Base-by-base conservation (phyloP, 2,888 invertebrate genomes). In the Itoplectis maculator region DNA sequence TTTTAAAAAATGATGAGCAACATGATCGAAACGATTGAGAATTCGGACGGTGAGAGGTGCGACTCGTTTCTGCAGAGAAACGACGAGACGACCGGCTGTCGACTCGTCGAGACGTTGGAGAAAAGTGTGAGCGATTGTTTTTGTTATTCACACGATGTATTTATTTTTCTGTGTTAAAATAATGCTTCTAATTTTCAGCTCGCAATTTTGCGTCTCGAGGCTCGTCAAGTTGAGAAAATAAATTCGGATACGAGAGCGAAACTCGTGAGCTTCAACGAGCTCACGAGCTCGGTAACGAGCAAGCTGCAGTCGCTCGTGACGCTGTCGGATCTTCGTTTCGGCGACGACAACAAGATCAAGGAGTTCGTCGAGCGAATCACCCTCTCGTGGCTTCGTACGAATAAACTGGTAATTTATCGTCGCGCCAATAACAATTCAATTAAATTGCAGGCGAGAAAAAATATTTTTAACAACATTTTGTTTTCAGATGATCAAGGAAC, bases 241-340 rank as follows among this genome's bases (percentile, higher is more conserved):
- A 75, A 78, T 56, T 66, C 85, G 1, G 87, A 90, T 68, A 83
- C 90, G 63, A 87, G 88, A 49, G 75, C 73, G 15, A 89, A 88
- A 68, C 83, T 89, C 51, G 76, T 82, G 11, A 76, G 78, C 49
- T 91, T 88, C 59, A 85, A 84, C 68, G 83, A 86, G 51, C 49
- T 87, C 18, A 88, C 86, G 13, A 83, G 79, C 37, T 70, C 77
- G 18, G 78, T 90, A 2, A 72, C 83, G 47, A 84, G 80, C 59
- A 91, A 90, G 78, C 86, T 91, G 23, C 82, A 88, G 20, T 88
- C 89, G 2, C 83, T 91, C 7, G 78, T 84, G 51, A 86, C 78
- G 56, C 80, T 91, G 20, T 84, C 88, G 6, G 84, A 88, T 8
- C 81, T 85, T 6, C 84, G 84, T 59, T 75, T 75, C 4, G 73